Base-by-base conservation (phyloP, 2,888 invertebrate genomes). In the Leptopilina syphax region DNA sequence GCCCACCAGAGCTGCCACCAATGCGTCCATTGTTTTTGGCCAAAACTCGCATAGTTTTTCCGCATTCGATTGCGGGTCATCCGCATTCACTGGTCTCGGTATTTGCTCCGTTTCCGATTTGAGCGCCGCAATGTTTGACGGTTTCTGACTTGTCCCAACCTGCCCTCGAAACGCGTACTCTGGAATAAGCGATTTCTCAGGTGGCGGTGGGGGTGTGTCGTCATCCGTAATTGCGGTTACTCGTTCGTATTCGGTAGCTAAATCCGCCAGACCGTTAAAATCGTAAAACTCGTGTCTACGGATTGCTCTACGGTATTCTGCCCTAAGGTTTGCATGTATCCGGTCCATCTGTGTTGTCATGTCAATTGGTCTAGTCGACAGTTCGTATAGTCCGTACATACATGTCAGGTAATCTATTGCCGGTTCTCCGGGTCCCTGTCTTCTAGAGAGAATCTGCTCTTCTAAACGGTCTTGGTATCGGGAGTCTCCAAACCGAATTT, bases 281-380 rank as follows among this genome's bases (percentile, higher is more conserved):
- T 54, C 54, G 10, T 13, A 4, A 13, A 54, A 54, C 3, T 54
- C 54, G 54, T 54, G 54, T 10, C 54, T 9, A 9, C 54, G 54
- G 10, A 54, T 54, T 10, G 13, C 10, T 13, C 54, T 54, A n/a
- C 63, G 54, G 67, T 79, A 63, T 41, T 81, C 79, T 3, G 77
- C 77, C 9, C 68, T 50, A 57, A 81, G 77, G 66, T 81, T 81
- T 47, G 78, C 77, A 50, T 70, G 78, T 0, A 77, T 65, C 18
- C 78, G 18, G 57, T 81, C 81, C 2, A 81, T 65, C 66, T 81
- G 81, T 24, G 77, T 70, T 7, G 5, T 3, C 12, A 80, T 65
- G 10, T 67, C 65, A 34, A 3, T 10, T 5, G 78, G 65, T 10
- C 65, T 12, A 24, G 78, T 60, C 7, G 79, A 76, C 65, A 66